phyloP scores from a whole-genome alignment of 2,888 invertebrate genomes.

The Latrodectus hesperus region DNA sequence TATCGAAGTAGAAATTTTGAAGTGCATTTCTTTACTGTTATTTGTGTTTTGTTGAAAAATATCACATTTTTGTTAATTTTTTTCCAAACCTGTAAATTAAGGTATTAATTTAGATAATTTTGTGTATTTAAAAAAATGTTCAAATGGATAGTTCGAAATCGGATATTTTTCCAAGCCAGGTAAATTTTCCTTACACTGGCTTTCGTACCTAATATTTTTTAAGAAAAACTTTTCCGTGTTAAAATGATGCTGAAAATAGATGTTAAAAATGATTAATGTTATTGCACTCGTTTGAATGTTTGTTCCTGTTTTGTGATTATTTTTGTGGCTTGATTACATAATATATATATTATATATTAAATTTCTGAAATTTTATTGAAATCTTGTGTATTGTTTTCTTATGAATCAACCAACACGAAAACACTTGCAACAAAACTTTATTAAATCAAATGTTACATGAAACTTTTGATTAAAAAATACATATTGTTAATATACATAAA shows the following conservation, averaged over 20 bases:
- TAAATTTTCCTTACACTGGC: slow-evolving; percentile 54
- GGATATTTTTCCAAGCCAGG: slow-evolving; percentile 65
- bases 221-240: slow-evolving; percentile 43
- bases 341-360: slow-evolving; percentile 68
- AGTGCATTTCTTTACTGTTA: neutral
- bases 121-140: slow-evolving; percentile 5
- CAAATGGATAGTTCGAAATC: slow-evolving; percentile 60
- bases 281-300: slow-evolving; percentile 55
- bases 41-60: neutral
- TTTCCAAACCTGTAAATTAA: neutral
- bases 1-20: neutral
- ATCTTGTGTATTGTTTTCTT: neutral
- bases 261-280: slow-evolving; percentile 53
- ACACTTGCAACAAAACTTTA: neutral
- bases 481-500: too few relatives aligned
- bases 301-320: slow-evolving; percentile 64
- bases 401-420: neutral
- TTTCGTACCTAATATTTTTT: slow-evolving; percentile 60
- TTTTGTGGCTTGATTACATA: slow-evolving; percentile 68
- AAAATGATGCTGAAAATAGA: slow-evolving; percentile 57
- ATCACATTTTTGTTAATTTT: neutral
- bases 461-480: too few relatives aligned
- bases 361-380: slow-evolving; percentile 67
- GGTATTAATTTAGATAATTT: slow-evolving; percentile 3
- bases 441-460: neutral